Evolutionary conservation across 1,140 invertebrate genomes (phyloP).

Genomic region (Ctenoplectra terminalis): DNA sequence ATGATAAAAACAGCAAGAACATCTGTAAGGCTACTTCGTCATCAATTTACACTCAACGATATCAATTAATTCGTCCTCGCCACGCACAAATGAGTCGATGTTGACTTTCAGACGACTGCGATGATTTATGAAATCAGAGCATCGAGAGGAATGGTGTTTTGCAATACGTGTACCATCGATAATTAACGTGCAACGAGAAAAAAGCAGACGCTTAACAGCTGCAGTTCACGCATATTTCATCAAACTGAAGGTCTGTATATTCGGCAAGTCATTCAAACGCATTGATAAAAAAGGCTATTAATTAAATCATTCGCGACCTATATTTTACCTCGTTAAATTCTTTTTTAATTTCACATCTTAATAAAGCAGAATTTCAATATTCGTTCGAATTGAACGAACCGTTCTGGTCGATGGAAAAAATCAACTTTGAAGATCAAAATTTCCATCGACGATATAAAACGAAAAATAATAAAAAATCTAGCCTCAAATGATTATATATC

Average conservation of each 20-base stretch:
- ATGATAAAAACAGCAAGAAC: neutral
- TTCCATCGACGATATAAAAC: too few relatives aligned
- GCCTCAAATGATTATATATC: too few relatives aligned
- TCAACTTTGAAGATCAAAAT: too few relatives aligned
- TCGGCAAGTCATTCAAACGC: neutral
- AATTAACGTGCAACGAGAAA: conserved; percentile 61
- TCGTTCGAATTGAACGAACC: neutral
- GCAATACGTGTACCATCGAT: neutral
- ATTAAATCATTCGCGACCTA: conserved; percentile 33
- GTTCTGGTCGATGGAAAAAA: too few relatives aligned
- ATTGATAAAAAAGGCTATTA: conserved; percentile 12
- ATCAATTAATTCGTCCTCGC: conserved; percentile 39
- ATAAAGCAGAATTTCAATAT: neutral
- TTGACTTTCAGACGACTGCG: neutral
- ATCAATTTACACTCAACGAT: neutral
- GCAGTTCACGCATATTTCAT: conserved; percentile 56
- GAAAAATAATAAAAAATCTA: too few relatives aligned
- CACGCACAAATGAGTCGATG: neutral
- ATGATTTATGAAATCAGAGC: neutral
- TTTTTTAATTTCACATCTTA: neutral
- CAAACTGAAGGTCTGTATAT: neutral
- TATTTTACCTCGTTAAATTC: neutral
- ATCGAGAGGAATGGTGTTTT: neutral
- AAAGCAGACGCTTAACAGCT: conserved; percentile 53
- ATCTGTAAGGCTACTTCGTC: neutral